These are phyloP conservation scores for Aphyosemion australe DNA, from an alignment of 2,113 vertebrate species.

Conservation along the genomic window DNA sequence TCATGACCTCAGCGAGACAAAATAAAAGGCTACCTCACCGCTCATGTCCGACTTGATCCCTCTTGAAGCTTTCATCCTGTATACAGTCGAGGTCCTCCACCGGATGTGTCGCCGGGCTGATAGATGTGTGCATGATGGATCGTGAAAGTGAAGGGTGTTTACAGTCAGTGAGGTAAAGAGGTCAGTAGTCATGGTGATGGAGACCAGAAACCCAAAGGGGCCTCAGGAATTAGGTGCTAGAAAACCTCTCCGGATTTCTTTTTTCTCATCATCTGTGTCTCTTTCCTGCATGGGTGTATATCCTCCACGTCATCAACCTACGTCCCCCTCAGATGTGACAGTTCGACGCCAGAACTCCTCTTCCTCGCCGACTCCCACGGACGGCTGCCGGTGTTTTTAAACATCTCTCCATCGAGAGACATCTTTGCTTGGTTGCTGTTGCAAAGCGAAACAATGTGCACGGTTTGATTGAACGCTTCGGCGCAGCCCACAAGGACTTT, in stretches of 20 bases:
- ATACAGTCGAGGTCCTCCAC: slow-evolving; percentile 47
- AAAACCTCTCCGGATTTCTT: slow-evolving; percentile 33
- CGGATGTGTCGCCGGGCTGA: slow-evolving; percentile 58
- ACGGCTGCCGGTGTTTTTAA: too few relatives aligned
- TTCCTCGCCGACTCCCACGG: too few relatives aligned
- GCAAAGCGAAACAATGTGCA: background rate
- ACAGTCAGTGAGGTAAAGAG: slow-evolving; percentile 61
- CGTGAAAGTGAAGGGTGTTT: slow-evolving; percentile 66
- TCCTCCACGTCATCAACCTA: too few relatives aligned
- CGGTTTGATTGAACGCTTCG: slow-evolving; percentile 31
- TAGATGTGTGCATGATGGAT: slow-evolving; percentile 55
- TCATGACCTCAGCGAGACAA: slow-evolving; percentile 7
- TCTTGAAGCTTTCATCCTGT: slow-evolving; percentile 36
- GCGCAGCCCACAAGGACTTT: slow-evolving; percentile 25
- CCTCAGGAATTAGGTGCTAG: slow-evolving; percentile 42
- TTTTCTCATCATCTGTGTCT: slow-evolving; percentile 27
- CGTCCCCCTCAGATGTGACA: too few relatives aligned
- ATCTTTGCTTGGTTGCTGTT: too few relatives aligned
- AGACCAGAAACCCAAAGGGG: slow-evolving; percentile 59
- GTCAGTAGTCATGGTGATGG: slow-evolving; percentile 68
- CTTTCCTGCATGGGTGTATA: too few relatives aligned
- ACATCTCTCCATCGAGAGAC: too few relatives aligned
- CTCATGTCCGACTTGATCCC: slow-evolving; percentile 14
- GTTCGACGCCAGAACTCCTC: too few relatives aligned
- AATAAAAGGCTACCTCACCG: background rate